Base-by-base conservation (phyloP, 2,888 invertebrate species). In the Epistrophe grossulariae region DNA sequence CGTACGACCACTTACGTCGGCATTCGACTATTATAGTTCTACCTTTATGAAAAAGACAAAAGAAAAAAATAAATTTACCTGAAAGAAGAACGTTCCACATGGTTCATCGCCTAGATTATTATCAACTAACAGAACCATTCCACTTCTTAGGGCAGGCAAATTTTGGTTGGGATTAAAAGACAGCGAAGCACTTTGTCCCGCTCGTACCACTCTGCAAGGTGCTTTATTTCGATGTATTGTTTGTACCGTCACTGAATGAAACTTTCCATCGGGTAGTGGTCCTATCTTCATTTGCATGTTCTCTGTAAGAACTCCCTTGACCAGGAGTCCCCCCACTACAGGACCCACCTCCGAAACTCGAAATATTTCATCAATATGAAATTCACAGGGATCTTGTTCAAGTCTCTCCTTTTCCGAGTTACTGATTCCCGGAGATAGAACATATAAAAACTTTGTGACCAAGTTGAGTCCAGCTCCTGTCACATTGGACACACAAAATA, bases 301-400 rank as follows among this genome's bases (percentile, higher is more conserved):
- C 92, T 99, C 98, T 35, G 95, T 95, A 48, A 99, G 95, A 28
- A 96, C 95, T 0, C 99, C 99, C 90, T 96, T 96, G 0, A 96
- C 95, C 59, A 98, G 92, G 10, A 98, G 93, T 0, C 98, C 98
- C 1, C 98, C 98, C 0, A 98, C 95, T 35, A 98, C 97, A 10
- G 97, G 96, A 0, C 97, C 97, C 0, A 96, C 94, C 89, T 97
- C 97, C 0, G 96, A 96, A 17, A 97, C 97, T 91, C 96, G 95
- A 92, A 98, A 98, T 13, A 97, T 97, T 93, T 99, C 99, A 91
- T 99, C 99, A 57, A 99, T 97, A 94, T 99, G 97, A 92, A 98
- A 98, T 91, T 97, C 96, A 88, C 96, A 95, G 0, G 95, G 94
- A 89, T 97, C 96, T 91, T 96, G 95, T 90, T 96, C 95, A n/a